Base-by-base conservation (phyloP, 2,797 vertebrate species). In the Saguinus oedipus region DNA sequence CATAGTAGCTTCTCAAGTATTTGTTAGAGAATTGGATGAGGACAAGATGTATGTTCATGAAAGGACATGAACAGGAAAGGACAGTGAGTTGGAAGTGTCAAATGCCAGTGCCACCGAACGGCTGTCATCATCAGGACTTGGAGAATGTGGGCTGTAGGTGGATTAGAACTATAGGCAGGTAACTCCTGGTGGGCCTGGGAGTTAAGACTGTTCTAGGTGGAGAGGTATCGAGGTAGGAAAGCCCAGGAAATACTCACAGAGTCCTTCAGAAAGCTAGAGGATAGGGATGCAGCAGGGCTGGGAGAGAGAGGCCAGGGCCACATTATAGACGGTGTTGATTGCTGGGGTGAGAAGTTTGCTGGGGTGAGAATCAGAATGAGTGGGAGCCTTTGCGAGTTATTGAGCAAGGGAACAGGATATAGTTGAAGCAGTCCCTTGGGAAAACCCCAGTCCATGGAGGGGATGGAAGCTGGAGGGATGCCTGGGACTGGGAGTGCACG, bases 401-500 rank as follows among this genome's bases (percentile, higher is more conserved):
- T 15, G 61, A 72, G 83, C 15, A 33, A 4, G 46, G 15, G 3
- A 44, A 4, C 0, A 20, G 17, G 22, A 4, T 39, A 0, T 14
- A 0, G 3, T 6, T 15, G 74, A 61, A 64, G 42, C 15, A 0
- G 72, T 1, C 2, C 9, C 39, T 50, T n/a, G 50, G 48, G 48
- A 27, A 84, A 33, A 19, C 13, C 33, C 33, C 39, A 17, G 11
- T 14, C 26, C 75, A 30, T 0, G 0, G 0, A 10, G 33, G 27
- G 14, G 33, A 10, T 7, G 36, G 39, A 27, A 24, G 79, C 50
- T 11, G 20, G 22, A 50, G 70, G 79, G 86, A 9, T 11, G 27
- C 33, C 42, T 4, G 36, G 68, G 22, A 19, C 22, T 10, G 0
- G n/a, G 44, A 55, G 8, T 5, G 1, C 33, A 6, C 19, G 0